Conservation (phyloP, 2,888 invertebrate genomes). For the Branchipolynoe longqiensis region DNA sequence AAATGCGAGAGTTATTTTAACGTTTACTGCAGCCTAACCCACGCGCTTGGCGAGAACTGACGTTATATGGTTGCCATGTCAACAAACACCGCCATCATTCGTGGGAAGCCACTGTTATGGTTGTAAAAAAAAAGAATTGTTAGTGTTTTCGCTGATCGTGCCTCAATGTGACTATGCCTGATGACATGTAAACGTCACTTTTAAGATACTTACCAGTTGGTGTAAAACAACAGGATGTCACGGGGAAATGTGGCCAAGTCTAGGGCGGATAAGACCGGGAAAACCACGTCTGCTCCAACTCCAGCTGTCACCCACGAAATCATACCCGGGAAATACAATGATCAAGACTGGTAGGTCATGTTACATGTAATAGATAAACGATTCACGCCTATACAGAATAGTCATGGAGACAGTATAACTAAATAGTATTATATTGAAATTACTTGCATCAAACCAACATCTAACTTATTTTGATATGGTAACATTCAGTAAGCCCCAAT, state of each 20-base stretch:
- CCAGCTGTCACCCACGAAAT: slow-evolving; percentile 80
- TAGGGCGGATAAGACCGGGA: slow-evolving; percentile 73
- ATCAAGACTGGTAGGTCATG: slow-evolving; percentile 80
- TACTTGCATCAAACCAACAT: too few relatives aligned
- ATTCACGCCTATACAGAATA: too few relatives aligned
- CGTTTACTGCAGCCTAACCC: slow-evolving; percentile 23
- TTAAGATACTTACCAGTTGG: not conserved
- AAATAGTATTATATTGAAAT: too few relatives aligned
- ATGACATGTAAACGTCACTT: slow-evolving; percentile 29
- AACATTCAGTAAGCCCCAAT: too few relatives aligned
- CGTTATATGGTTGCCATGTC: slow-evolving; percentile 28
- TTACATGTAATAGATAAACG: not conserved
- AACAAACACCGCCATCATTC: slow-evolving; percentile 43
- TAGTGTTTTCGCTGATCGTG: not conserved
- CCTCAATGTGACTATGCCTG: not conserved
- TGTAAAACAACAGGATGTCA: slow-evolving; percentile 32
- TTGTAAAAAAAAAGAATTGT: not conserved
- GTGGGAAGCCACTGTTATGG: not conserved
- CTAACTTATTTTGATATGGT: too few relatives aligned
- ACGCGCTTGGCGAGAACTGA: not conserved
- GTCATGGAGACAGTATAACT: too few relatives aligned
- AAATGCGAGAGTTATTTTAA: too few relatives aligned
- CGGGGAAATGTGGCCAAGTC: slow-evolving; percentile 55
- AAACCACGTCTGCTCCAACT: slow-evolving; percentile 75
- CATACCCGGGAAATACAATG: slow-evolving; percentile 81